These are phyloP conservation scores for Drosophila anomalata DNA, from an alignment of 2,888 invertebrate genomes.

Conservation along the genomic window DNA sequence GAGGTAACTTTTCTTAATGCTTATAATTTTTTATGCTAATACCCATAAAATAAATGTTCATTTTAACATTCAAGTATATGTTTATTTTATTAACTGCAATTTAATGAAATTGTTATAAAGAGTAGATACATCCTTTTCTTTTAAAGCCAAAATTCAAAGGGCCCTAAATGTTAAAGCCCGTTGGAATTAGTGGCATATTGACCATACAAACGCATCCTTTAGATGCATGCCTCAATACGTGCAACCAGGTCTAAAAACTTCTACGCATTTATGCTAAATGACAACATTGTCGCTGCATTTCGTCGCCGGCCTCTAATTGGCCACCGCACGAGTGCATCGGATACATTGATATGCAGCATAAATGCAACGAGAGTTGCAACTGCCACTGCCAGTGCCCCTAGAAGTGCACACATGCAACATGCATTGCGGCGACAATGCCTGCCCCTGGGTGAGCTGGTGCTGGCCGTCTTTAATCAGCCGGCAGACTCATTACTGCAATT, in stretches of 20 bases:
- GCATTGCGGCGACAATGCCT: conserved; percentile 19
- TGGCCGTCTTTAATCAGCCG: conserved; percentile 43
- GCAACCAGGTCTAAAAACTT: conserved; percentile 22
- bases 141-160: conserved; percentile 6
- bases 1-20: conserved; percentile 15
- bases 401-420: neutral
- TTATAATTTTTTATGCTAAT: conserved; percentile 24
- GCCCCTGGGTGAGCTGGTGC: conserved; percentile 9
- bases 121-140: neutral
- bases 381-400: neutral
- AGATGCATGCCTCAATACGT: conserved; percentile 15
- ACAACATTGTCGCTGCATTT: conserved; percentile 47
- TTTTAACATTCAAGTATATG: conserved; percentile 1
- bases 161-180: conserved; percentile 16
- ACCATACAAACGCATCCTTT: conserved; percentile 25
- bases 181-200: conserved; percentile 28
- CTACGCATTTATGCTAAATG: conserved; percentile 52
- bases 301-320: conserved; percentile 52
- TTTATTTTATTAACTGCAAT: neutral
- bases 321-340: conserved; percentile 21
- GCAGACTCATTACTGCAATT: conserved; percentile 49
- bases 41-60: conserved; percentile 23
- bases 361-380: neutral
- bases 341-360: conserved; percentile 1
- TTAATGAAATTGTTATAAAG: neutral